Evolutionary conservation across 2,797 vertebrate genomes (phyloP).

Genomic region (Coilia nasus): DNA sequence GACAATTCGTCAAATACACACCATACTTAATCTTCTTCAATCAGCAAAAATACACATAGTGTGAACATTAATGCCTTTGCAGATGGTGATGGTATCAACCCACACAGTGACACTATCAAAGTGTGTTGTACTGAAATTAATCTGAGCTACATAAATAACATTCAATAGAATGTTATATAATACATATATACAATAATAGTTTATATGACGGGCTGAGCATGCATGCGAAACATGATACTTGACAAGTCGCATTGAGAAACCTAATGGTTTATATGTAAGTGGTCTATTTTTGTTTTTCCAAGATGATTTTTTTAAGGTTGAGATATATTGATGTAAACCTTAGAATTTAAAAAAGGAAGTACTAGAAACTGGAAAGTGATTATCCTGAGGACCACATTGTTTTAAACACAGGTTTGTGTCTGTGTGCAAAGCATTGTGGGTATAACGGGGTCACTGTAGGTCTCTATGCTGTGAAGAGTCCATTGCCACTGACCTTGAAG

Average conservation of each 20-base stretch:
- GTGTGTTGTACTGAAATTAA: background rate
- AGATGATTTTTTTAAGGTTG: background rate
- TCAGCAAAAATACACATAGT: background rate
- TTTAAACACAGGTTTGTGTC: background rate
- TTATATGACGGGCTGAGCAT: background rate
- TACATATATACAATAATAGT: background rate
- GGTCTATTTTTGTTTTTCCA: background rate
- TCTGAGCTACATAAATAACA: background rate
- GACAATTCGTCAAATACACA: background rate
- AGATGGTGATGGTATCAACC: background rate
- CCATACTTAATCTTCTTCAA: background rate
- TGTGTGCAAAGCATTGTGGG: background rate
- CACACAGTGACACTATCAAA: background rate
- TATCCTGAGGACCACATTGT: background rate
- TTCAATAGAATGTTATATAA: background rate
- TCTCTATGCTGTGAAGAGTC: constrained; percentile 36
- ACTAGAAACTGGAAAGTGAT: background rate
- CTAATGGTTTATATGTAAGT: background rate
- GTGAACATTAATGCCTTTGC: background rate
- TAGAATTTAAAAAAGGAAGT: background rate
- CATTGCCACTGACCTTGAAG: constrained; percentile 48
- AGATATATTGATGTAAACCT: background rate
- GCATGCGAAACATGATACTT: background rate
- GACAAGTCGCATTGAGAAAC: background rate
- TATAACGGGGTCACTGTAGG: background rate